Conservation (phyloP, 64 coral and sea anemone species). For the Catalaphyllia jardinei region DNA sequence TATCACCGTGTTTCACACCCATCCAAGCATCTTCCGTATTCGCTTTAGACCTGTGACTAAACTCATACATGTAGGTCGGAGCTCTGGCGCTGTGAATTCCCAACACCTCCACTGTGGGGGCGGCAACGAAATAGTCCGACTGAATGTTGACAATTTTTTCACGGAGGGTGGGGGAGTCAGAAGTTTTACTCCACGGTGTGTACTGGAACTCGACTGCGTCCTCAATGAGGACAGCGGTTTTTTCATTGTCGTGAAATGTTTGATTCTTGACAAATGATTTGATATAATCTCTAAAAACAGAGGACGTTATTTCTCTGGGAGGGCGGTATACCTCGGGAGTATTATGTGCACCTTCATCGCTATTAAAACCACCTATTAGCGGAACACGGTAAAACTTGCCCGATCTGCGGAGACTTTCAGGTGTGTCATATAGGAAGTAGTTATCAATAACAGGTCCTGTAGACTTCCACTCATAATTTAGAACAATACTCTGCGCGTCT, state of each 20-base stretch:
- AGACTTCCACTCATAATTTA: slow-evolving; percentile 10
- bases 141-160: slow-evolving; percentile 61
- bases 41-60: slow-evolving; percentile 53
- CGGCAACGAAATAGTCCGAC: slow-evolving; percentile 75
- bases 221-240: slow-evolving; percentile 14
- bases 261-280: slow-evolving; percentile 15
- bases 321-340: neutral
- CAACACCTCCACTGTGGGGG: slow-evolving; percentile 61
- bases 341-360: slow-evolving; percentile 65
- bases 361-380: slow-evolving; percentile 80
- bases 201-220: slow-evolving; percentile 79
- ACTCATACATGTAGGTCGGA: slow-evolving; percentile 72
- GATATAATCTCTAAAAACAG: slow-evolving; percentile 34
- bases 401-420: slow-evolving; percentile 60
- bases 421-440: slow-evolving; percentile 69
- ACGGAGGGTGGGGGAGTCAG: slow-evolving; percentile 30
- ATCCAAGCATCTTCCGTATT: slow-evolving; percentile 14
- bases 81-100: slow-evolving; percentile 57
- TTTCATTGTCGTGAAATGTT: neutral
- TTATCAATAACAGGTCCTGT: slow-evolving; percentile 68
- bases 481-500: slow-evolving; percentile 40
- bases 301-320: neutral
- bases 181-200: slow-evolving; percentile 60
- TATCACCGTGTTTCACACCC: slow-evolving; percentile 60
- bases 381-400: slow-evolving; percentile 46